Conservation (phyloP, 2,888 invertebrate species). For the Geophilus truncorum region DNA sequence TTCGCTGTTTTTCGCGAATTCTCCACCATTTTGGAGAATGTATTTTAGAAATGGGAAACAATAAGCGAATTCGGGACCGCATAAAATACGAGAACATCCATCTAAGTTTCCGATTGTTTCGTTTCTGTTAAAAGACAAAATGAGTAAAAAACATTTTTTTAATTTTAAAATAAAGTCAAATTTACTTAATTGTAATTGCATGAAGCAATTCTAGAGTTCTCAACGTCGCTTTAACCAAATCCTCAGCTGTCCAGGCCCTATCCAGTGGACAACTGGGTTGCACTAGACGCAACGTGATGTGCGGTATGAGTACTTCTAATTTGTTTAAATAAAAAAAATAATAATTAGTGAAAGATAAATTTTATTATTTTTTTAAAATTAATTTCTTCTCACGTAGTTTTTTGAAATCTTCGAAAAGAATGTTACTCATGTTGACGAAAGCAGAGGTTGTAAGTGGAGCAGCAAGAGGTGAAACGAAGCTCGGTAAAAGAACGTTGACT, state of each 20-base stretch:
- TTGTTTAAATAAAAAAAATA: neutral
- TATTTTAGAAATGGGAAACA: slow-evolving; percentile 67
- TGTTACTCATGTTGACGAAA: slow-evolving; percentile 58
- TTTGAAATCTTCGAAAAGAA: slow-evolving; percentile 52
- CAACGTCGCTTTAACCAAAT: slow-evolving; percentile 59
- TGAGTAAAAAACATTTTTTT: neutral
- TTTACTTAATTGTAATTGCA: slow-evolving; percentile 49
- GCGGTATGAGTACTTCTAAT: slow-evolving; percentile 59
- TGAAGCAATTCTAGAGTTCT: slow-evolving; percentile 60
- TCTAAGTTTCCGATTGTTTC: neutral
- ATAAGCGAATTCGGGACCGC: slow-evolving; percentile 75
- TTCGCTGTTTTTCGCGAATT: slow-evolving; percentile 38
- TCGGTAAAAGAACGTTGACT: slow-evolving; percentile 57
- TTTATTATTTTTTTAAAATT: neutral
- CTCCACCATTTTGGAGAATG: slow-evolving; percentile 38
- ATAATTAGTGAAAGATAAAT: neutral
- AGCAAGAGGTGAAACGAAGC: slow-evolving; percentile 70
- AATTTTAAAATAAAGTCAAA: neutral
- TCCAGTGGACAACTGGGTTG: slow-evolving; percentile 77
- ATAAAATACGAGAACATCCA: slow-evolving; percentile 48
- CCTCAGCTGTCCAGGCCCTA: slow-evolving; percentile 67
- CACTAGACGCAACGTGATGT: slow-evolving; percentile 66
- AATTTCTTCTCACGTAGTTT: too few species aligned
- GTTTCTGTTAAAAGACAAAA: neutral
- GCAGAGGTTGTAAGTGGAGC: slow-evolving; percentile 62